Conservation (phyloP, 2,797 vertebrate species). For the Eupleurogrammus muticus region DNA sequence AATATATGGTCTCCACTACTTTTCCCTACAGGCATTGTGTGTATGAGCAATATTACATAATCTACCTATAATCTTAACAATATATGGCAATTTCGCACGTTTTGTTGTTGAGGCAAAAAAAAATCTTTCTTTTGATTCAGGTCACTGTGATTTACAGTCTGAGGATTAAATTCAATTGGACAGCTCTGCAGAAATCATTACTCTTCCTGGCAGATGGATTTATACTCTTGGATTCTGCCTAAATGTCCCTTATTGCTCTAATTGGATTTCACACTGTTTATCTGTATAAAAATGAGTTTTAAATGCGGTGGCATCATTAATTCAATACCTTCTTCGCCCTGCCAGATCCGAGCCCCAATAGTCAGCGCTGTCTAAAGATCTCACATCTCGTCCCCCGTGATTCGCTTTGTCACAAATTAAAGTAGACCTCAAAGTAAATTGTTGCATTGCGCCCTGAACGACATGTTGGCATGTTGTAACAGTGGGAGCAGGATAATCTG, state of each 20-base stretch:
- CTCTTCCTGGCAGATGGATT: constrained; percentile 75
- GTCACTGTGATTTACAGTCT: constrained; percentile 73
- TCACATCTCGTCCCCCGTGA: constrained; percentile 62
- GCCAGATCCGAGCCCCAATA: constrained; percentile 70
- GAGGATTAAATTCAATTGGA: constrained; percentile 77
- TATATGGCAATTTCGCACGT: constrained; percentile 67
- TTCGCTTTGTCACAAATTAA: constrained; percentile 65
- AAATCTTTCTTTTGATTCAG: constrained; percentile 70
- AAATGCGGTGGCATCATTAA: constrained; percentile 69
- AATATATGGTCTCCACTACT: constrained; percentile 17
- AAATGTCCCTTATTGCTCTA: constrained; percentile 70
- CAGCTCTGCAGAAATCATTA: constrained; percentile 70
- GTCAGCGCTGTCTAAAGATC: constrained; percentile 69
- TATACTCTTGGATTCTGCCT: constrained; percentile 64
- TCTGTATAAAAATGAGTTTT: constrained; percentile 57
- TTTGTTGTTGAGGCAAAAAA: constrained; percentile 61
- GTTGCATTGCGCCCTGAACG: constrained; percentile 45
- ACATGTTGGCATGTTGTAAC: constrained; percentile 52
- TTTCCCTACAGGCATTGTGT: constrained; percentile 40
- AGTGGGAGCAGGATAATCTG: constrained; percentile 45
- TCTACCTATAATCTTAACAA: constrained; percentile 52
- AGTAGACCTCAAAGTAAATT: constrained; percentile 64
- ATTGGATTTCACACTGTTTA: constrained; percentile 76
- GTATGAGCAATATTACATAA: constrained; percentile 53
- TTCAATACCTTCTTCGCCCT: constrained; percentile 66